Evolutionary conservation across 1,140 invertebrate genomes (phyloP).

Genomic region (Tetramorium alpestre): DNA sequence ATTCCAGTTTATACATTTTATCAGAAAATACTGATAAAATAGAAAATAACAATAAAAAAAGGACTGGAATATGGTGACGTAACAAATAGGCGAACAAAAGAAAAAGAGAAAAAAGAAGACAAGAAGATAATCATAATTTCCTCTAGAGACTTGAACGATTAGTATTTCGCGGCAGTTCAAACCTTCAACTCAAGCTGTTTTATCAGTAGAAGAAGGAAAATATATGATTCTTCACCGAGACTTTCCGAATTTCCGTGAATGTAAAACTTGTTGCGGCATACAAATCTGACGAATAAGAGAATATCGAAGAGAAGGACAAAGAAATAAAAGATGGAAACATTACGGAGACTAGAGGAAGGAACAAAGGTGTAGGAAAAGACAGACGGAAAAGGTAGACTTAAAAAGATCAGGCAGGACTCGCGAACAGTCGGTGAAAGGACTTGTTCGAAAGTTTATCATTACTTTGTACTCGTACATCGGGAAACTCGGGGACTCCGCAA

Average conservation of each 20-base stretch:
- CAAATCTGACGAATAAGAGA: background rate
- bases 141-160: background rate
- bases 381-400: background rate
- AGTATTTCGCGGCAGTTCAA: background rate
- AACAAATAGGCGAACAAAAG: no score
- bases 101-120: constrained; percentile 3
- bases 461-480: constrained; percentile 75
- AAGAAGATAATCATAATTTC: background rate
- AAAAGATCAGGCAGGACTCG: constrained; percentile 43
- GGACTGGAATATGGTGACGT: background rate
- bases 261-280: constrained; percentile 18
- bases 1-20: background rate
- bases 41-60: background rate
- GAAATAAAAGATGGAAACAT: constrained; percentile 2
- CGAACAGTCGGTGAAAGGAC: constrained; percentile 64
- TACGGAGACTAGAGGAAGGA: background rate
- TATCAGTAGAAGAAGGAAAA: background rate
- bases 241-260: constrained; percentile 13
- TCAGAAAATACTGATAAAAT: background rate
- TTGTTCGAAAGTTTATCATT: constrained; percentile 82
- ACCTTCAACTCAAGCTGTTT: background rate
- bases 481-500: constrained; percentile 55
- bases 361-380: constrained; percentile 8
- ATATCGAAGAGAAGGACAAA: background rate
- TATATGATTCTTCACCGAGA: background rate